Evolutionary conservation across 2,113 vertebrate species (phyloP).

Genomic region (Microcebus ravelobensis): DNA sequence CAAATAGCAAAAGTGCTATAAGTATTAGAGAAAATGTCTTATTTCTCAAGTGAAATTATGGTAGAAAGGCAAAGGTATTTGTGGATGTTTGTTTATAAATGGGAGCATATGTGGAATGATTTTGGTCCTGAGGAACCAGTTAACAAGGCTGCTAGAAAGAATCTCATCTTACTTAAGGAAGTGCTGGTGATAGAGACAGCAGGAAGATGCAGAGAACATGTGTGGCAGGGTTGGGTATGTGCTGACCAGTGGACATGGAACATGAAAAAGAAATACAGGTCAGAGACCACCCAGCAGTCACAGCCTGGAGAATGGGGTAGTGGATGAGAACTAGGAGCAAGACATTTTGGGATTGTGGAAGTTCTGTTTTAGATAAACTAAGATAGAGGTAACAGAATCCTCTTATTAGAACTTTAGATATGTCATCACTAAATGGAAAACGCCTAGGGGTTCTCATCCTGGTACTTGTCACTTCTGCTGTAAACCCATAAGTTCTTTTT

Average conservation of each 20-base stretch:
- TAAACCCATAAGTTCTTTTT: background rate
- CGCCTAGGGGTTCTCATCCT: background rate
- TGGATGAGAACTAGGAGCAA: background rate
- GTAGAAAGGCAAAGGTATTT: background rate
- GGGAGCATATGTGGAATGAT: background rate
- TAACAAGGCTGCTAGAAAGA: background rate
- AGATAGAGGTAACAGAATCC: background rate
- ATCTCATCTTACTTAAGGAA: background rate
- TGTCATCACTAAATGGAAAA: background rate
- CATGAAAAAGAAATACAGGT: background rate
- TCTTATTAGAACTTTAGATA: background rate
- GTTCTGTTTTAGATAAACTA: background rate
- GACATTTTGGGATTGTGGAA: background rate
- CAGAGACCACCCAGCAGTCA: background rate
- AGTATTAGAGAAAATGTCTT: background rate
- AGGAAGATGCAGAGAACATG: background rate
- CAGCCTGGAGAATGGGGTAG: background rate
- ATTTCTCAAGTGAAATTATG: background rate
- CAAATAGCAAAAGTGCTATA: background rate
- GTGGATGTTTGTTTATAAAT: conserved; percentile 1
- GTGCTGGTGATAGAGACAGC: background rate
- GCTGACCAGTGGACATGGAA: background rate
- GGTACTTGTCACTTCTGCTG: background rate
- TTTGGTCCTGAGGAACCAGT: background rate
- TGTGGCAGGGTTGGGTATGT: background rate